Evolutionary conservation across 37 sponge, comb jelly and placozoan species (phyloP), one percentile per base, ranked within the genome.

Genomic region (Oopsacas minuta): DNA sequence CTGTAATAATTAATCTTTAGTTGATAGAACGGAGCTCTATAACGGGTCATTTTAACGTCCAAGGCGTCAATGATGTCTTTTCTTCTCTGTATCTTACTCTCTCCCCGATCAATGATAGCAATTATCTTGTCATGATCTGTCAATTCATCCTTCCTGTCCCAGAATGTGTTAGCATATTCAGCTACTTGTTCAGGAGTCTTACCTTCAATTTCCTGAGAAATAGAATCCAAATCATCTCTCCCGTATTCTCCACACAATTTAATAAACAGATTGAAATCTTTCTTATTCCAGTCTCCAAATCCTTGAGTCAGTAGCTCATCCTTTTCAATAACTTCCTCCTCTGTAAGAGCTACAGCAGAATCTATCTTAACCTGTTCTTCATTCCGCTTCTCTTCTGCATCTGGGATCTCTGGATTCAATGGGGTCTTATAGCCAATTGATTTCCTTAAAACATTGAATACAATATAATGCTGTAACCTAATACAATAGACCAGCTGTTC

Each of bases 201-300:
- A 23, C 99, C 99, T 83, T 97, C 99, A 36, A 97, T 91, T 52
- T 97, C 99, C 28, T 88, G 87, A 52, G 90, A 87, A 37, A 97
- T 89, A 30, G 52, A 87, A 82, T 97, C 99, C 5, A 94, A 17
- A 51, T 93, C 94, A 0, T 97, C 95, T 52, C 99, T 37, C 0
- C 99, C 99, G 82, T 86, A 92, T 84, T 94, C 93, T 28, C 89
- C 95, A 84, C 94, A 91, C 8, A 93, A 89, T 83, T 93, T 93
- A 81, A 97, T 91, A 92, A 97, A 97, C 89, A 95, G 93, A 90
- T 93, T 94, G 89, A 97, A 95, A 53, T 97, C 95, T 53, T 93
- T 84, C 87, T 94, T 91, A 49, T 81, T 90, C 99, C 99, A 97
- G 85, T 89, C 84, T n/a, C 91, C 85, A 52, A 95, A 97, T 0